phyloP scores from a whole-genome alignment of 2,797 vertebrate genomes.

The Antrozous pallidus region DNA sequence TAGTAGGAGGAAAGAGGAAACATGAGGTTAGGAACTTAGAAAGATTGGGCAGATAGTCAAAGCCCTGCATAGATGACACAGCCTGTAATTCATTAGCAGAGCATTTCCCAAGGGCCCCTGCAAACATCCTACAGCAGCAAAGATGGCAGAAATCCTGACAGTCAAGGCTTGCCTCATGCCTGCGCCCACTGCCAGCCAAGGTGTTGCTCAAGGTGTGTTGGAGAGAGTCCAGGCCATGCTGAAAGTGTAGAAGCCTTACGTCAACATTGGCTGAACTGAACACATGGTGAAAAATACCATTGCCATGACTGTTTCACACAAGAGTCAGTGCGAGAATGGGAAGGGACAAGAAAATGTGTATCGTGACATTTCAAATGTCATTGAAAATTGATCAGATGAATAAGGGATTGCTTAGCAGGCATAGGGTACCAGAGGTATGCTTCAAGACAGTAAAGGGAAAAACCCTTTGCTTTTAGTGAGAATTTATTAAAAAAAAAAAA shows the following conservation, averaged over 20 bases:
- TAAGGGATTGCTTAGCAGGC: neutral
- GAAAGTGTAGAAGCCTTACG: neutral
- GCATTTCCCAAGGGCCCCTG: constrained; percentile 74
- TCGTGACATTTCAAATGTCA: neutral
- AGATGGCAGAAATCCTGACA: constrained; percentile 11
- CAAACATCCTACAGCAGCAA: constrained; percentile 72
- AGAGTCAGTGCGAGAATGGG: neutral
- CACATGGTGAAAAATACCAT: neutral
- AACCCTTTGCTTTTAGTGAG: neutral
- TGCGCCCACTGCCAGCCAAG: neutral
- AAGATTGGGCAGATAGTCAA: constrained; percentile 83
- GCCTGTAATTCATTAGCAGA: constrained; percentile 83
- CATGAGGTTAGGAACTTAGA: constrained; percentile 83
- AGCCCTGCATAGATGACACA: constrained; percentile 68
- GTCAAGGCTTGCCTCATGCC: neutral
- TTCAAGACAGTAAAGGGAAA: neutral
- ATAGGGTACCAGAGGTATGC: neutral
- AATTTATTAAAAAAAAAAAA: constrained; percentile 1
- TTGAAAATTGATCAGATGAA: neutral
- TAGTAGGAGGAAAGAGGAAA: constrained; percentile 82
- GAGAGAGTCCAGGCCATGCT: neutral
- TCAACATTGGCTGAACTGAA: neutral
- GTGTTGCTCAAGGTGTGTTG: neutral
- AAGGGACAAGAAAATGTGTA: neutral
- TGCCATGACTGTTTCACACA: neutral